These are phyloP conservation scores for Merops nubicus DNA, from an alignment of 2,113 vertebrate genomes.

Conservation along the genomic window DNA sequence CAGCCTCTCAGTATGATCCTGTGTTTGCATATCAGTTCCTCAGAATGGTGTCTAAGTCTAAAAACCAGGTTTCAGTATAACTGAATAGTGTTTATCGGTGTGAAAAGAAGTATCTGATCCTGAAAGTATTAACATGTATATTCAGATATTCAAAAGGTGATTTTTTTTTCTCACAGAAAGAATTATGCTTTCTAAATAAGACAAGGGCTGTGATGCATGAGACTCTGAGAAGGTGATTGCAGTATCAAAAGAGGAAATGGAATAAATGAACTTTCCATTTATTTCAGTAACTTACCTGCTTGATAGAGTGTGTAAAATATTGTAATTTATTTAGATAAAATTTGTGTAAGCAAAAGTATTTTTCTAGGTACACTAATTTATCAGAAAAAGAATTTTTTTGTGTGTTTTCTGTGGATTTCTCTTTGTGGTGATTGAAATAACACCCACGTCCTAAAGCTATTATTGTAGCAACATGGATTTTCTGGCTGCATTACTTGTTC, in stretches of 20 bases:
- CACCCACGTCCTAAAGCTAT: conserved; percentile 13
- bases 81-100: neutral
- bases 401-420: neutral
- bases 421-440: conserved; percentile 39
- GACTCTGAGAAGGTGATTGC: neutral
- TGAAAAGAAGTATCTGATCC: neutral
- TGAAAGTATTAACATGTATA: neutral
- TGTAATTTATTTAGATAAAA: neutral
- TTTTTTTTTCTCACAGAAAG: conserved; percentile 1
- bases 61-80: neutral
- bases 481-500: conserved; percentile 62
- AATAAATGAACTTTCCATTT: neutral
- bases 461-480: conserved; percentile 57
- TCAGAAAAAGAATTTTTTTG: neutral
- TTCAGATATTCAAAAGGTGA: neutral
- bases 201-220: neutral
- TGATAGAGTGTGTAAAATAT: neutral
- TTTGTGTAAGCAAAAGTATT: neutral
- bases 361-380: neutral
- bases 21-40: neutral
- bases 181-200: conserved; percentile 5
- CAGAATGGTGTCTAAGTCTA: neutral
- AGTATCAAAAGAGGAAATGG: neutral
- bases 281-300: neutral
- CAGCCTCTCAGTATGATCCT: neutral